These are phyloP conservation scores for Cotesia congregata DNA, from an alignment of 2,888 invertebrate genomes.

Conservation along the genomic window DNA sequence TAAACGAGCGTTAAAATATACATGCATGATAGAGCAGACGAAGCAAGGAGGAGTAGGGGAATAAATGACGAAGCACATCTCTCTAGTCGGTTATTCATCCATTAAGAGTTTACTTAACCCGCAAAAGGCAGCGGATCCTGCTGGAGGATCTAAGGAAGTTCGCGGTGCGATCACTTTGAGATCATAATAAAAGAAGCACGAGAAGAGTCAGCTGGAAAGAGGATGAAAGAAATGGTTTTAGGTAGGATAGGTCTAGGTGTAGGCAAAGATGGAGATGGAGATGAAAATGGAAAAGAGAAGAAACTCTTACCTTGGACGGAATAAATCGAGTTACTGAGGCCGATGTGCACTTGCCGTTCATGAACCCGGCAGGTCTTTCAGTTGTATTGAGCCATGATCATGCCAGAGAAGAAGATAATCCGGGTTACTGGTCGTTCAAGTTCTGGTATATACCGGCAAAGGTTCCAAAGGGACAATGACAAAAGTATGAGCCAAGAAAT, in stretches of 20 bases:
- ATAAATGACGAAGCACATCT: slow-evolving; percentile 23
- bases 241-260: background rate
- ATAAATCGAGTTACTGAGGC: slow-evolving; percentile 61
- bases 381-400: slow-evolving; percentile 21
- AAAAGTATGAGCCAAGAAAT: slow-evolving; percentile 48
- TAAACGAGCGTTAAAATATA: slow-evolving; percentile 1
- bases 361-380: slow-evolving; percentile 8
- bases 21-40: slow-evolving; percentile 12
- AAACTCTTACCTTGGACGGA: slow-evolving; percentile 23
- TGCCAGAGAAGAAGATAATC: slow-evolving; percentile 28
- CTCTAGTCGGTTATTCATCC: slow-evolving; percentile 29
- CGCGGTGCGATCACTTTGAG: slow-evolving; percentile 60
- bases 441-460: slow-evolving; percentile 11
- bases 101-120: slow-evolving; percentile 40
- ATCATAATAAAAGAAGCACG: slow-evolving; percentile 59
- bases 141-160: slow-evolving; percentile 21
- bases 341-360: slow-evolving; percentile 33
- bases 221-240: background rate
- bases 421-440: slow-evolving; percentile 16
- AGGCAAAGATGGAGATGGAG: background rate
- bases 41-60: background rate
- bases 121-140: slow-evolving; percentile 31
- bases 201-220: slow-evolving; percentile 45
- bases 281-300: slow-evolving; percentile 2
- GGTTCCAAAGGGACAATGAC: slow-evolving; percentile 24